These are phyloP conservation scores for Phyllotreta striolata DNA, from an alignment of 2,888 invertebrate genomes.

Conservation along the genomic window DNA sequence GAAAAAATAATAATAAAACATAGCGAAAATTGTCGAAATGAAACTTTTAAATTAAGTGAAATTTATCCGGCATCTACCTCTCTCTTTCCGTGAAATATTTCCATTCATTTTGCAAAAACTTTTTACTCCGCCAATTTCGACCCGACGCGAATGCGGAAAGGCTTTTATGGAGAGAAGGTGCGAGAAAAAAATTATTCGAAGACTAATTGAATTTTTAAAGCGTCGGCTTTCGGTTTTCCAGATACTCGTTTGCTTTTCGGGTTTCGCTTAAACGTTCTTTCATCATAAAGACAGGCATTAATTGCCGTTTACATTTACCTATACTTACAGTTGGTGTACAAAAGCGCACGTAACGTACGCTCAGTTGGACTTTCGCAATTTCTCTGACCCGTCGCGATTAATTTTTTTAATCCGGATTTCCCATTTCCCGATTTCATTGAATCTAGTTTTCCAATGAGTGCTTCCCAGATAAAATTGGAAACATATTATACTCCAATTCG, in stretches of 20 bases:
- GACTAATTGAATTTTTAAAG: slow-evolving; percentile 6
- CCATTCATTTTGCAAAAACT: slow-evolving; percentile 9
- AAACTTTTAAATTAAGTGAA: slow-evolving; percentile 9
- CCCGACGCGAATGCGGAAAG: slow-evolving; percentile 3
- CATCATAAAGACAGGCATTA: too few species aligned
- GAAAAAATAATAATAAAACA: neutral
- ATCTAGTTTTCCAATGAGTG: slow-evolving; percentile 10
- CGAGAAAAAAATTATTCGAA: slow-evolving; percentile 6
- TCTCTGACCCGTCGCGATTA: slow-evolving; percentile 3
- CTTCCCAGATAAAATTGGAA: slow-evolving; percentile 5
- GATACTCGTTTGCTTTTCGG: too few species aligned
- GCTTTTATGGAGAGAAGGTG: neutral
- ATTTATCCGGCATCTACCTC: neutral
- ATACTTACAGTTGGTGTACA: too few species aligned
- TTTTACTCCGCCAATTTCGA: slow-evolving; percentile 6
- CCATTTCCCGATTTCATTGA: slow-evolving; percentile 11
- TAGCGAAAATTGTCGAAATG: neutral
- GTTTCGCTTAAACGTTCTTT: too few species aligned
- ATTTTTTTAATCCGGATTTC: slow-evolving; percentile 11
- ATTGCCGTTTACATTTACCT: too few species aligned
- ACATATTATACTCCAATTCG: slow-evolving; percentile 9
- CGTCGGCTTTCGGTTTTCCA: neutral
- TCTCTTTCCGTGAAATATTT: slow-evolving; percentile 8
- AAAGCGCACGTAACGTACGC: too few species aligned
- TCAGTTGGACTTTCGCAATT: too few species aligned